Base-by-base conservation (phyloP, 2,113 vertebrate genomes). In the Setophaga kirtlandii region DNA sequence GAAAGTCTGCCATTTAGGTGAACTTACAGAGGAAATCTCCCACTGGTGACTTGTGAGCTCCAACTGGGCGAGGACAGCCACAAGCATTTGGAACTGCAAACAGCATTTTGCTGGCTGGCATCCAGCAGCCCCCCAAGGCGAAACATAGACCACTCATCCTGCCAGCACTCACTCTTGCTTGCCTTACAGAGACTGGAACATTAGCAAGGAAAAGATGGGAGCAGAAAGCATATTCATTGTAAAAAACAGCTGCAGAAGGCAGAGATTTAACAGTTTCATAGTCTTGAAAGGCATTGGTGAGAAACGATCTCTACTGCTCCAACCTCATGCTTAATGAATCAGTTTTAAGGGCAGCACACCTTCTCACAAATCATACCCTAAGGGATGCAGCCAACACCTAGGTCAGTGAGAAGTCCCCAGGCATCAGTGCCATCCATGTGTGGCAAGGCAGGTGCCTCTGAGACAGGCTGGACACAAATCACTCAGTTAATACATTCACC, bases 381-480 rank as follows among this genome's bases (percentile, higher is more conserved):
- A 56, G 41, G 18, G 52, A 78, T 9, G 15, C 50, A 73, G 63
- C 8, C 60, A 56, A 31, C 2, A 3, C 0, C 5, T 4, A 35
- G 39, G 63, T 28, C 68, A 28, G 24, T 3, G 5, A 77, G 55
- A 28, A 67, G 47, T 28, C 27, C n/a, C 23, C 25, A 68, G 47
- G n/a, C 47, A 62, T 25, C 1, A 18, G 22, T 4, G 9, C 37
- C 10, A 15, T 20, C 21, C 16, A 12, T 0, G 4, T 27, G 28
- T 39, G 73, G 50, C 23, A 78, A 46, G 22, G 28, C 58, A 64
- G 80, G 13, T 0, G 0, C 73, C 69, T 56, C 49, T 16, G 24
- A 24, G 49, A 42, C 25, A 79, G 35, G 53, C 25, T 23, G 55
- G 62, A 84, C 1, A 2, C n/a, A 52, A 68, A 60, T 68, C n/a